Base-by-base conservation (phyloP, 1,140 invertebrate species). In the Lineus longissimus region DNA sequence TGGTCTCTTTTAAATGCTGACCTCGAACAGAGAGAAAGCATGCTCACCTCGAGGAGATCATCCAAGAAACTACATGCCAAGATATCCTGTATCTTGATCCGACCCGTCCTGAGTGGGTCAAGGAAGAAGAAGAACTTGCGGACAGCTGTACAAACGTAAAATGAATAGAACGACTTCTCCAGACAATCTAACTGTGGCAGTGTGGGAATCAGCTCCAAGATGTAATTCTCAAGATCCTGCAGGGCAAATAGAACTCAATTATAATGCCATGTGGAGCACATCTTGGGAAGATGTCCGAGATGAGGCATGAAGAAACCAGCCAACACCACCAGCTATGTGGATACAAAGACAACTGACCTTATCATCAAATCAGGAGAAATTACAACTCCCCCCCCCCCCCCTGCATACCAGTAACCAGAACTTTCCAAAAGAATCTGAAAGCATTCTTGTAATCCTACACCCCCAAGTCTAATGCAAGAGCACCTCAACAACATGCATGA, bases 111-210 rank as follows among this genome's bases (percentile, higher is more conserved):
- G 54, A 95, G 77, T 0, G 91, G 91, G 83, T 98, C 95, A 1
- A 98, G 81, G 74, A 97, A 98, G 80, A 98, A 98, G 67, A 97
- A 88, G 78, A 98, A 97, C 75, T 96, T 97, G 66, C 94, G 86
- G 0, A 94, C 93, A 22, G 93, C 94, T 11, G 94, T 96, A 78
- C 94, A 97, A 0, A 96, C 89, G 78, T 98, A 98, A 84, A 98
- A 98, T 13, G 90, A 93, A 73, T 95, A 92, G 79, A 97, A 97
- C 0, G 93, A 94, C 57, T 92, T 91, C 78, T 96, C 92, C 31
- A 98, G 79, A 0, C 91, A 91, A 76, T 95, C 90, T 0, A 97
- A 81, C 68, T 95, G 92, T 1, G 91, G 88, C 59, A 97, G 76
- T 13, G 93, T 94, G 1, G 94, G 94, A 67, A 97, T 92, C 45